Percentiles rank a stretch among this genome's conserved stretches.
Evolutionary conservation across 2,113 vertebrate species (phyloP).

Genomic region (Grammomys dolichurus): DNA sequence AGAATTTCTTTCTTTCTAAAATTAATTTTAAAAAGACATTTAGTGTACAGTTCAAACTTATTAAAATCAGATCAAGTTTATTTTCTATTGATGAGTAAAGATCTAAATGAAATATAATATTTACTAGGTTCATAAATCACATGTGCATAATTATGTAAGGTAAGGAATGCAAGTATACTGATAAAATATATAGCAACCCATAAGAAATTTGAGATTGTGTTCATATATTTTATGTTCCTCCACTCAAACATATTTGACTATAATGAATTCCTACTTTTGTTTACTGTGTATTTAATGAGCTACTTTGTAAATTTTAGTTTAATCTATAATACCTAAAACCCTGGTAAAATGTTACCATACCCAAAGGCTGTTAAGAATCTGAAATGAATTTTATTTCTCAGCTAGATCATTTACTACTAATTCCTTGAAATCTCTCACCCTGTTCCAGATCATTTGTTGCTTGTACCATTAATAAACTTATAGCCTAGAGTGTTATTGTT

Average conservation of each 20-base stretch:
- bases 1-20: not conserved
- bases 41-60: conserved; percentile 59
- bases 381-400: conserved; percentile 76
- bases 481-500: conserved; percentile 50
- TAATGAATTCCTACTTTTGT: not conserved
- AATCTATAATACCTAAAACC: conserved; percentile 32
- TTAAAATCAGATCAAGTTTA: conserved; percentile 54
- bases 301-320: conserved; percentile 22
- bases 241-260: not conserved
- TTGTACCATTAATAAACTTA: conserved; percentile 68
- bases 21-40: not conserved
- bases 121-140: conserved; percentile 69
- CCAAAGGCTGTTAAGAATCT: conserved; percentile 67
- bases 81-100: conserved; percentile 59
- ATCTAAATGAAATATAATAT: conserved; percentile 76
- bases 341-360: conserved; percentile 68
- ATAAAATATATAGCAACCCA: not conserved
- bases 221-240: not conserved
- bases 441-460: conserved; percentile 61
- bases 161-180: not conserved
- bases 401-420: conserved; percentile 59
- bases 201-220: not conserved
- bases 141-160: not conserved
- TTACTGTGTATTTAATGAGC: conserved; percentile 32
- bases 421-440: conserved; percentile 70